These are phyloP conservation scores for Miltochrista miniata DNA, from an alignment of 2,888 invertebrate genomes.

Conservation along the genomic window DNA sequence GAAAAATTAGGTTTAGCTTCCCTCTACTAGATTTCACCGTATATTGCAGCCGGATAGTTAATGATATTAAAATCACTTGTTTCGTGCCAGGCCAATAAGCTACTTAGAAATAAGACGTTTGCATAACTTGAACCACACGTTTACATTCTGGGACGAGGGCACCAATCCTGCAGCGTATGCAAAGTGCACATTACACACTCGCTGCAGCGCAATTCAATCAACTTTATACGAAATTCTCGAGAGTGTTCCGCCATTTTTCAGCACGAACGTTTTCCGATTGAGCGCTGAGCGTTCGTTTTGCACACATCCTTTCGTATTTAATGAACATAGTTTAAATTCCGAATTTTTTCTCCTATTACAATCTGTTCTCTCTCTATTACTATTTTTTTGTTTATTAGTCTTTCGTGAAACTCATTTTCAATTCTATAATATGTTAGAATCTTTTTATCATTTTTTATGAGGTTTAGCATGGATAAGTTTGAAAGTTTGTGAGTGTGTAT, in stretches of 20 bases:
- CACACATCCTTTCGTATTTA: constrained; percentile 20
- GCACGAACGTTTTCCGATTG: constrained; percentile 5
- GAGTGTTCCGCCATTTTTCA: constrained; percentile 4
- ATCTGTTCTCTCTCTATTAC: constrained; percentile 1
- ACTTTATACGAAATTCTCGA: neutral
- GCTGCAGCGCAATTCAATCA: neutral
- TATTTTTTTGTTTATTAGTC: neutral
- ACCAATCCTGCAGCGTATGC: too few relatives aligned
- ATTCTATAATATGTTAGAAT: too few relatives aligned
- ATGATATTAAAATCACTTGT: too few relatives aligned
- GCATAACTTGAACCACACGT: neutral
- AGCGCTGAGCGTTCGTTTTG: constrained; percentile 1
- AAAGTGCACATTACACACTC: neutral
- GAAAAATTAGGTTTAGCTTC: too few relatives aligned
- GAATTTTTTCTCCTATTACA: constrained; percentile 16
- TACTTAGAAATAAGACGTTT: too few relatives aligned
- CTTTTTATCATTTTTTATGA: too few relatives aligned
- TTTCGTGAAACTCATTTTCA: neutral
- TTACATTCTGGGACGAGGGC: too few relatives aligned
- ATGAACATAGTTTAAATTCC: constrained; percentile 30
- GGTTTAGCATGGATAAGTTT: too few relatives aligned
- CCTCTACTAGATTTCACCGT: too few relatives aligned
- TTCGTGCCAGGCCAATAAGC: too few relatives aligned
- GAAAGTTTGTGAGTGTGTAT: too few relatives aligned
- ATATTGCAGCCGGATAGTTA: too few relatives aligned